Evolutionary conservation across 2,888 invertebrate species (phyloP).

Genomic region (Callyntrura sp.): DNA sequence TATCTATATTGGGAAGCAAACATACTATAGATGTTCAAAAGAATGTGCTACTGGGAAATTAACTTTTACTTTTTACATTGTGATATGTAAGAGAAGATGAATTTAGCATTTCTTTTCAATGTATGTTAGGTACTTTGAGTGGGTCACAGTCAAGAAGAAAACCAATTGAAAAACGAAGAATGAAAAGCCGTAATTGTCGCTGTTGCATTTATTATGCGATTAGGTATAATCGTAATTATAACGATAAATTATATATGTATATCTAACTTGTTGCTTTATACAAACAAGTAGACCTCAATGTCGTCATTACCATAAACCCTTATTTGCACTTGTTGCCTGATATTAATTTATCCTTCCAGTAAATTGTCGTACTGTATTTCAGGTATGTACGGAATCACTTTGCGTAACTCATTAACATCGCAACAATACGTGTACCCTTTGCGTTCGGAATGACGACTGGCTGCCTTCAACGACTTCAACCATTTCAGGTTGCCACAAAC

Average conservation of each 20-base stretch:
- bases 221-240: not conserved
- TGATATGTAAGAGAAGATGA: no score
- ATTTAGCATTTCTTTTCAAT: no score
- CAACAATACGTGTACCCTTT: constrained; percentile 89
- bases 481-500: constrained; percentile 86
- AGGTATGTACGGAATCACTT: constrained; percentile 87
- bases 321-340: no score
- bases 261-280: constrained; percentile 29
- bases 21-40: no score
- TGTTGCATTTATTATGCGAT: not conserved
- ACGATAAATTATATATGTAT: constrained; percentile 11
- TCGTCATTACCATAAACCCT: constrained; percentile 23
- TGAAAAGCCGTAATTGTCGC: no score
- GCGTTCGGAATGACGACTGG: constrained; percentile 87
- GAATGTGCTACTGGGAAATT: no score
- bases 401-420: constrained; percentile 87
- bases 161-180: no score
- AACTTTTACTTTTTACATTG: no score
- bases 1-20: no score
- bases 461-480: constrained; percentile 87
- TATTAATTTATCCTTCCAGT: not conserved
- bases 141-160: no score
- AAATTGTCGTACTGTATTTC: constrained; percentile 84
- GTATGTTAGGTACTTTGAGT: no score
- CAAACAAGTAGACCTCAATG: constrained; percentile 24